Base-by-base conservation (phyloP, 30 jellyfish, hydroid and myxozoan genomes). In the Aurelia aurita complex sp. Pacific region DNA sequence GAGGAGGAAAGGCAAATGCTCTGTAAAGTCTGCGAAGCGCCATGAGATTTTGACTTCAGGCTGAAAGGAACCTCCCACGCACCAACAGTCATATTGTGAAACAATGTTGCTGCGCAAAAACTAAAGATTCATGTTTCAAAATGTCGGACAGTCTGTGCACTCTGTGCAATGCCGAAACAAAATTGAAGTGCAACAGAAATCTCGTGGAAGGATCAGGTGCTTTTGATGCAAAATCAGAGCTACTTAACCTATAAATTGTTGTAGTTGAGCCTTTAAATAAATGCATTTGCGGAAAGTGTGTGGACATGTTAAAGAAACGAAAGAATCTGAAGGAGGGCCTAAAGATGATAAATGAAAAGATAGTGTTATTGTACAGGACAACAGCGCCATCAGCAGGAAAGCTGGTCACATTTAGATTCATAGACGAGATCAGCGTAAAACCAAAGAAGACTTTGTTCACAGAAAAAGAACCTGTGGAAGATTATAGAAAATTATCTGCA, bases 121-220 rank as follows among this genome's bases (percentile, higher is more conserved):
- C 80, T 16, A 42, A 69, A 33, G 80, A 33, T 69, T 3, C 51
- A 2, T 18, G 51, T 2, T 69, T 69, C 51, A 46, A 34, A 74
- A 74, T 74, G 84, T 35, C 71, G 84, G 84, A 74, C 10, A 29
- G 43, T 50, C 29, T 3, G 34, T 74, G 84, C 19, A 46, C 43
- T 1, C 43, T 74, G 84, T 74, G 84, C 84, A 46, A 74, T 46
- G 72, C 67, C 8, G 34, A 46, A 74, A 23, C 43, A 16, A 16
- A 36, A 42, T 17, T 16, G 18, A 34, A 35, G 67, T 10, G 4
- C 4, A 76, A 72, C 43, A n/a, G n/a, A n/a, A n/a, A n/a, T n/a
- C n/a, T n/a, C n/a, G n/a, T n/a, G n/a, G n/a, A n/a, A n/a, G n/a
- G n/a, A n/a, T n/a, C n/a, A n/a, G n/a, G n/a, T n/a, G n/a, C n/a